Evolutionary conservation across 2,797 vertebrate genomes (phyloP), one percentile per base, ranked within the genome.

Genomic region (Hippoglossus hippoglossus): DNA sequence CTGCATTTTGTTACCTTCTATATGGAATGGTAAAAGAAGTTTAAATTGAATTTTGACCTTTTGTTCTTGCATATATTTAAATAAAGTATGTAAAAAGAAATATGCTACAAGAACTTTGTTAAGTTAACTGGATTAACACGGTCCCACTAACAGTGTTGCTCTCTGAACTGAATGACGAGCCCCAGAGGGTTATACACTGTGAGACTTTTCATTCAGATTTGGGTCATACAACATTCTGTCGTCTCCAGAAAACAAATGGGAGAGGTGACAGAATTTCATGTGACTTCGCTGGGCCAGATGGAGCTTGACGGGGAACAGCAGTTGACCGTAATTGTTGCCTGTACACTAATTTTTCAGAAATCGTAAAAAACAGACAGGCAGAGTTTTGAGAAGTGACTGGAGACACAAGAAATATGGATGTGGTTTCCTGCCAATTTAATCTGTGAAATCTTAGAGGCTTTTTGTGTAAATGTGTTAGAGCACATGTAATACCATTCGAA

Each of bases 251-350:
- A 74, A 74, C 46, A 72, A 69, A 79, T 58, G 21, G 1, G 3
- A 50, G 39, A 26, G 41, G 28, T 73, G 70, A 75, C 63, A 55
- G 61, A 13, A 25, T 75, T 80, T 78, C 55, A 65, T 58, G 60
- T 16, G 34, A 44, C 65, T 79, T 62, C 11, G 18, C 52, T 4
- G 49, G 62, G 51, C 77, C 82, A 87, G 71, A 72, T 87, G 84
- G 79, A 79, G 73, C 67, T 66, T 56, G 73, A 77, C 39, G 2
- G 54, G 65, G 44, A 86, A 73, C 73, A 78, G 78, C 76, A 49
- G 79, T 69, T 69, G n/a, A 49, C 68, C 16, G 6, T 69, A 80
- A 84, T 68, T 75, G 53, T 72, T 79, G 11, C 70, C 63, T 74
- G 57, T 62, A 16, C 28, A 9, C 51, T 9, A 12, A 64, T 74